phyloP scores from a whole-genome alignment of 2,113 vertebrate genomes.

The Siniperca chuatsi region DNA sequence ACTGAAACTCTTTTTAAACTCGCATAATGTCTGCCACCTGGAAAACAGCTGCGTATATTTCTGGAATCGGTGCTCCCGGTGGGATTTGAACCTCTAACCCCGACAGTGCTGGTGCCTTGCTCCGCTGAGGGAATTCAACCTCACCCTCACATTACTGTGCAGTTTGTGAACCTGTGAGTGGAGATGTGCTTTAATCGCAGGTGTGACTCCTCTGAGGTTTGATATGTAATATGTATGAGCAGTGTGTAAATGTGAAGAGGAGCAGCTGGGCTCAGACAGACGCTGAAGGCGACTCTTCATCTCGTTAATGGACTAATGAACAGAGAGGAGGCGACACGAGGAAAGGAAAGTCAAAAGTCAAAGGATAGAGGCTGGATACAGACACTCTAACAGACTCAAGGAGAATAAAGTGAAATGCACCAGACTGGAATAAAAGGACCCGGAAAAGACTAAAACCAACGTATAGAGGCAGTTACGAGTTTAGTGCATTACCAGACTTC shows the following conservation, averaged over 20 bases:
- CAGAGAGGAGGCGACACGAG: background rate
- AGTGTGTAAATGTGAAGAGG: background rate
- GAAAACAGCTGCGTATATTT: background rate
- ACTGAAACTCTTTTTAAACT: background rate
- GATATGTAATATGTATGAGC: background rate
- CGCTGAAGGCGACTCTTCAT: background rate
- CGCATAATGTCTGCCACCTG: background rate
- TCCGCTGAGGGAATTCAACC: background rate
- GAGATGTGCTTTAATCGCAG: constrained; percentile 19
- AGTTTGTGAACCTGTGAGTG: background rate
- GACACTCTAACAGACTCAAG: background rate
- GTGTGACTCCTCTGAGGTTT: constrained; percentile 1
- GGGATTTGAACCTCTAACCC: constrained; percentile 1
- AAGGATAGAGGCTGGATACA: background rate
- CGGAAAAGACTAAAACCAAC: background rate
- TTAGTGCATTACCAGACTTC: too few relatives aligned
- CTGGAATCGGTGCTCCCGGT: background rate
- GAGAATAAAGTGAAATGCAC: background rate
- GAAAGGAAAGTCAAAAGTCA: background rate
- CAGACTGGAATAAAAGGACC: background rate
- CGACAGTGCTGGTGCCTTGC: background rate
- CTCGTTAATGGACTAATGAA: background rate
- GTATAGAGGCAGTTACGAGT: too few relatives aligned
- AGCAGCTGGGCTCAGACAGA: background rate
- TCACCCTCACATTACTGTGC: background rate